Evolutionary conservation across 2,888 invertebrate genomes (phyloP), one percentile per base, ranked within the genome.

Genomic region (Catocala sponsa): DNA sequence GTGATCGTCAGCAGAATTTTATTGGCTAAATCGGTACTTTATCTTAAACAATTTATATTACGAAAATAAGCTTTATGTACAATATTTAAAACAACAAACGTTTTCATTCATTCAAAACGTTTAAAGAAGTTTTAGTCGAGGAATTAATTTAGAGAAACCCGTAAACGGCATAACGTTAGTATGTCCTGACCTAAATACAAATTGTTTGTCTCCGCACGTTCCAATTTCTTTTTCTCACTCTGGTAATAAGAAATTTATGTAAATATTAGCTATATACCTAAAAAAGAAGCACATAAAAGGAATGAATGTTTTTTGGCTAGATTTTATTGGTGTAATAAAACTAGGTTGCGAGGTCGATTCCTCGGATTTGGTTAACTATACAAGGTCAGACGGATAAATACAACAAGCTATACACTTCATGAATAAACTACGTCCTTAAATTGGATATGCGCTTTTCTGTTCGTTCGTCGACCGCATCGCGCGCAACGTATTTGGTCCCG

Each of bases 181-280:
- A 50, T 12, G 35, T 51, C 35, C 55, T 60, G 58, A 55, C 62
- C 62, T 61, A 57, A 63, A 72, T 57, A 63, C 44, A 13, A 60
- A 54, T 52, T 51, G 32, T 53, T 60, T 63, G 44, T 63, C 56
- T 41, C 47, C 47, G 15, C 15, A 49, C n/a, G 6, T 42, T 55
- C 55, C 44, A 25, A 68, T 64, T 72, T 62, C 53, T 51, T 43
- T 32, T 41, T 33, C 33, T 55, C 15, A 55, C 43, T 52, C 41
- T 62, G 25, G 32, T 51, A 58, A 65, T 51, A 59, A 32, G 41
- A 6, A 61, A 61, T 72, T 53, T 59, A 73, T 74, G 77, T 63
- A 62, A 76, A 73, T 76, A 69, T 59, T 38, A 49, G 35, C 35
- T 13, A 54, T 59, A 41, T 64, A 65, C 12, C 25, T 54, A 58